A percentile compares a stretch with the other conserved stretches of the same genome.
Conservation (phyloP, 92 coral and sea anemone species). For the Epizoanthus ramosus region DNA sequence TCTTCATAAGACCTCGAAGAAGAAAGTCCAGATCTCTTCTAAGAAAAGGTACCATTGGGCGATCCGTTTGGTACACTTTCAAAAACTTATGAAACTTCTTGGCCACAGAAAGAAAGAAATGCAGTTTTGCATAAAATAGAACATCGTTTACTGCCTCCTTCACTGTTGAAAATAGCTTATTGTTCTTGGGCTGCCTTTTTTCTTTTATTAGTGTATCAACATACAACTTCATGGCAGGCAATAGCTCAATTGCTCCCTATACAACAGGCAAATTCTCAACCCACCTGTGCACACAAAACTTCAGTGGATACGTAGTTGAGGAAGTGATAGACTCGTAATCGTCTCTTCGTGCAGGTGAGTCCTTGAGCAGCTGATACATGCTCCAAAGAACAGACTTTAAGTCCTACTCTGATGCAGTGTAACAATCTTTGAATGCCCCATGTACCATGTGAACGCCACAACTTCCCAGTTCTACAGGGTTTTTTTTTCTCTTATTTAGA, state of each 20-base stretch:
- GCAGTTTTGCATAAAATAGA: too few relatives aligned
- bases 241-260: too few relatives aligned
- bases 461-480: slow-evolving; percentile 50
- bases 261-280: too few relatives aligned
- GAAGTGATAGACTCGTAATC: slow-evolving; percentile 42
- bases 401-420: slow-evolving; percentile 44
- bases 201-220: too few relatives aligned
- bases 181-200: too few relatives aligned
- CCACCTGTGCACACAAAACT: too few relatives aligned
- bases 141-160: too few relatives aligned
- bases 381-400: too few relatives aligned
- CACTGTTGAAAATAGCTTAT: too few relatives aligned
- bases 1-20: slow-evolving; percentile 35
- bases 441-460: slow-evolving; percentile 52
- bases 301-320: slow-evolving; percentile 39
- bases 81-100: slow-evolving; percentile 31
- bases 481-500: too few relatives aligned
- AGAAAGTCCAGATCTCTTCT: slow-evolving; percentile 32
- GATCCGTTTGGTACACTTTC: slow-evolving; percentile 39
- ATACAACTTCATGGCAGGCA: too few relatives aligned
- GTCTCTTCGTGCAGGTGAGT: slow-evolving; percentile 51
- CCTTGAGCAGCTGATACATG: slow-evolving; percentile 48
- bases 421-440: slow-evolving; percentile 41
- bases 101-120: too few relatives aligned
- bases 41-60: slow-evolving; percentile 38